Base-by-base conservation (phyloP, 2,888 invertebrate genomes). In the Axea sp. region DNA sequence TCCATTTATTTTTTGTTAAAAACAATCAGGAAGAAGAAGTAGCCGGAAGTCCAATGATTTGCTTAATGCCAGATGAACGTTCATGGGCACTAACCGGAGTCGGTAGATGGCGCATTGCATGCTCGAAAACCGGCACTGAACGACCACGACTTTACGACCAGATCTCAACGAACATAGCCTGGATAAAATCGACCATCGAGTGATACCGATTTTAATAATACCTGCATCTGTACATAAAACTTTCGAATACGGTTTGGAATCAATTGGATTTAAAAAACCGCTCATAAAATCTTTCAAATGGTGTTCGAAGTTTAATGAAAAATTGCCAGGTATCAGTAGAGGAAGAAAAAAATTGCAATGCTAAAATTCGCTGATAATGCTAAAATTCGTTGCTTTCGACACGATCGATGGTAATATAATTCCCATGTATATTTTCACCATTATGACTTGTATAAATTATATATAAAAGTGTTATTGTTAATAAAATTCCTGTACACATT, bases 11-110 rank as follows among this genome's bases (percentile, higher is more conserved):
- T n/a, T n/a, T n/a, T n/a, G n/a, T 19, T 19, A 19, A 19, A 19
- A 19, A 19, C 4, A 19, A 19, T 3, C 22, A 95, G 95, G 95
- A 95, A 88, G 95, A 95, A 88, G 95, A 96, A 88, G 93, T 94
- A 80, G 95, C 96, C 3, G 96, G 96, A 8, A 95, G 94, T 87
- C 94, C 96, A 2, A 93, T 96, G 90, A 91, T 95, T 83, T 96
- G 96, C 82, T 91, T 94, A 12, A 90, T 93, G 76, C 90, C 92
- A 0, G 91, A 92, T 75, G 91, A 91, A 15, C 92, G 91, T 75
- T 92, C 90, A 81, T 96, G 96, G 96, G 93, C 93, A 0, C 86
- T 96, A 28, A 89, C 92, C 17, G 96, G 96, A 0, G 92, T 96
- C 1, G 92, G 94, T 47, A 94, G 94, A 55, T 95, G 95, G 95